Base-by-base conservation (phyloP, 2,113 vertebrate species). In the Aspiorhynchus laticeps region DNA sequence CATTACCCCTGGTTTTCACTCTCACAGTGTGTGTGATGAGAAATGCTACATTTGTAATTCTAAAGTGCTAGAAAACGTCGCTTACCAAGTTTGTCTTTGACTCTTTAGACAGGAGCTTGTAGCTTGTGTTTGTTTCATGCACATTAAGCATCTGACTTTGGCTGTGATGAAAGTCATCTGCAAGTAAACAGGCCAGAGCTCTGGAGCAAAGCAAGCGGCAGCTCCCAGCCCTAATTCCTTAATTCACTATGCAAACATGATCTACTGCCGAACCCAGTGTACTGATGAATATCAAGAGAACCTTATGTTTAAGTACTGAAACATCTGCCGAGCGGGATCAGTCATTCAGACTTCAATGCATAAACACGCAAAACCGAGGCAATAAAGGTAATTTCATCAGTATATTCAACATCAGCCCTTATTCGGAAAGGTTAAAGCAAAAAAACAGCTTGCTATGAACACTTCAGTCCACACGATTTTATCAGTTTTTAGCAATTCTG, bases 311-410 rank as follows among this genome's bases (percentile, higher is more conserved):
- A 88, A 73, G 85, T 91, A 88, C 91, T 91, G 90, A 90, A 87
- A 94, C 95, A 96, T 95, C 95, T 96, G 95, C 90, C 90, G 65
- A 1, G 85, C 85, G 89, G 90, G 87, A 87, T 78, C 86, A 88
- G 88, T 89, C 89, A 92, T 90, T 94, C 92, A 89, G 79, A 89
- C 71, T 77, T 88, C 69, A 31, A 85, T 63, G 90, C 88, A 91
- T 91, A 95, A 94, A 93, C 93, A 93, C 83, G 26, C 78, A 77
- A 88, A 48, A 78, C 90, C 1, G 73, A 87, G 88, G 89, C 90
- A 80, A 88, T 88, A 87, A 76, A 89, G 90, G 92, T 95, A 95
- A 96, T 96, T 95, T 94, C 94, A 96, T 96, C 93, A 96, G 89
- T 93, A 95, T 96, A 96, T 96, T 94, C 94, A 95, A 87, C 88